phyloP scores from a whole-genome alignment of 1,140 invertebrate species.

The Apis dorsata region DNA sequence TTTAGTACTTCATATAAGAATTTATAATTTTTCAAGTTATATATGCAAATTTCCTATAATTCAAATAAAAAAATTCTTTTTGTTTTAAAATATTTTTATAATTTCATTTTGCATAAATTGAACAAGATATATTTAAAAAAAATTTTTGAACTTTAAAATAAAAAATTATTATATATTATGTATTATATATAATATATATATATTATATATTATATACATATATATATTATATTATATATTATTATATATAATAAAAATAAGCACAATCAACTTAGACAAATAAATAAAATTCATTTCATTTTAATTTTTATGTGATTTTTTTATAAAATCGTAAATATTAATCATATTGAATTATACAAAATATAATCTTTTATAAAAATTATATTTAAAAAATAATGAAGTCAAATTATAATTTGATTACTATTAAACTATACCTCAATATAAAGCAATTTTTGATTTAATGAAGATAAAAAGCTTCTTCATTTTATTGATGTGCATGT shows the following conservation, averaged over 20 bases:
- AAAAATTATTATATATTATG: neutral
- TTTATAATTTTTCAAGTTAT: slow-evolving; percentile 6
- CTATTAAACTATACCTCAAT: slow-evolving; percentile 1
- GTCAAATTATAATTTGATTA: slow-evolving; percentile 18
- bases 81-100: neutral
- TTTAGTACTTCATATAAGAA: neutral
- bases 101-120: neutral
- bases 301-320: neutral
- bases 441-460: slow-evolving; percentile 22
- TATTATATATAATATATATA: neutral
- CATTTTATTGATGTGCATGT: neutral
- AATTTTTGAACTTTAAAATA: slow-evolving; percentile 3
- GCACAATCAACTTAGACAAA: neutral
- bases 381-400: slow-evolving; percentile 1
- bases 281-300: neutral
- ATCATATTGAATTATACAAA: neutral
- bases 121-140: neutral
- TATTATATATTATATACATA: neutral
- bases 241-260: neutral
- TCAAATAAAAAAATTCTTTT: neutral
- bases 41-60: slow-evolving; percentile 1
- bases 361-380: slow-evolving; percentile 22
- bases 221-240: neutral
- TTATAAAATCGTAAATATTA: neutral
- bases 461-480: slow-evolving; percentile 14